Evolutionary conservation across 2,888 invertebrate species (phyloP).

Genomic region (Coleophora deauratella): DNA sequence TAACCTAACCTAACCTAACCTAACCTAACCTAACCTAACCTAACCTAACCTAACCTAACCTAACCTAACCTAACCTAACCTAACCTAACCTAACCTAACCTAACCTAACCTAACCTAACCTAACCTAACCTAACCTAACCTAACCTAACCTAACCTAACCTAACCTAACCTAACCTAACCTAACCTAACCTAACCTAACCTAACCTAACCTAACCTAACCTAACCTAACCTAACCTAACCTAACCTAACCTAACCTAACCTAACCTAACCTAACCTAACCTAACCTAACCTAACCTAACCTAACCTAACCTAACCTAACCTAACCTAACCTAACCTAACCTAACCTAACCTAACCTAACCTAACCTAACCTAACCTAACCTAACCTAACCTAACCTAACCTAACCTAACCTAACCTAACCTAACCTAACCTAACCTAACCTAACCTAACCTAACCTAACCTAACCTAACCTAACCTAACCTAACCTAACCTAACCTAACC

Average conservation of each 20-base stretch:
- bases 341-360: conserved; percentile 5
- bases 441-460: conserved; percentile 17
- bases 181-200: conserved; percentile 4
- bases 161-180: conserved; percentile 6
- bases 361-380: conserved; percentile 9
- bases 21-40: conserved; percentile 16
- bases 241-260: conserved; percentile 7
- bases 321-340: conserved; percentile 5
- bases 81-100: conserved; percentile 12
- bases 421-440: conserved; percentile 14
- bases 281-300: conserved; percentile 9
- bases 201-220: conserved; percentile 5
- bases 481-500: conserved; percentile 8
- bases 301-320: conserved; percentile 9
- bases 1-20: conserved; percentile 19
- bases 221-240: conserved; percentile 3
- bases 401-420: conserved; percentile 6
- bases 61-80: conserved; percentile 11
- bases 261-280: conserved; percentile 9
- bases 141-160: conserved; percentile 5
- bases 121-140: too few relatives aligned
- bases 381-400: conserved; percentile 8
- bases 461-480: conserved; percentile 13
- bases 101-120: conserved; percentile 7
- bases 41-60: conserved; percentile 10